phyloP scores from a whole-genome alignment of 2,113 vertebrate species.

The Pardalotus punctatus region DNA sequence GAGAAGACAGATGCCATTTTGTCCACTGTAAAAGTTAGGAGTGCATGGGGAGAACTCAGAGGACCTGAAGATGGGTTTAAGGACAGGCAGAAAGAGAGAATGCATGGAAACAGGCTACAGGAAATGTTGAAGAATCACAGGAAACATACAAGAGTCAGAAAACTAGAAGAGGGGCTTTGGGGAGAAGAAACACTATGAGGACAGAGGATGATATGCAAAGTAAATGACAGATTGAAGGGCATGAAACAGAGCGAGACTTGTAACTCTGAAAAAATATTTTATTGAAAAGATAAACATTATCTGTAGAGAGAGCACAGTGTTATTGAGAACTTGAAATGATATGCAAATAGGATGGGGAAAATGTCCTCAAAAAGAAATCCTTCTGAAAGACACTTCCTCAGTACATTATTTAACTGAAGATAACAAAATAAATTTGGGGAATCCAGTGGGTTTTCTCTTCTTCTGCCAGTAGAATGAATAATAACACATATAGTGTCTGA shows the following conservation, averaged over 20 bases:
- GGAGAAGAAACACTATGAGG: not conserved
- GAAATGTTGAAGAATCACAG: slow-evolving; percentile 4
- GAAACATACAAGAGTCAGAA: not conserved
- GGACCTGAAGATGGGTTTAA: not conserved
- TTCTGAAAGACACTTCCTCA: not conserved
- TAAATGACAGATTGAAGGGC: not conserved
- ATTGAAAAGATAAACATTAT: not conserved
- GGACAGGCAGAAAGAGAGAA: not conserved
- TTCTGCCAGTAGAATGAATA: not conserved
- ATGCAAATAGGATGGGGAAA: not conserved
- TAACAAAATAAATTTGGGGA: not conserved
- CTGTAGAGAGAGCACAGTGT: not conserved
- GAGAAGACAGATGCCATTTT: not conserved
- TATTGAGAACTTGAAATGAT: not conserved
- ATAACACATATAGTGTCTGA: not conserved
- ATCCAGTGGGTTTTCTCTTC: not conserved
- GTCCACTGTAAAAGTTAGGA: not conserved
- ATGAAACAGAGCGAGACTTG: not conserved
- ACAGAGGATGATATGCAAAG: not conserved
- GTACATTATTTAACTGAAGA: not conserved
- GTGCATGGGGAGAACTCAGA: not conserved
- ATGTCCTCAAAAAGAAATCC: not conserved
- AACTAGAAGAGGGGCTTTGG: not conserved
- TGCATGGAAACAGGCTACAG: not conserved
- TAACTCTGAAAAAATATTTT: not conserved